phyloP scores from a whole-genome alignment of 2,888 invertebrate species.

The Cryptocephalus primarius region DNA sequence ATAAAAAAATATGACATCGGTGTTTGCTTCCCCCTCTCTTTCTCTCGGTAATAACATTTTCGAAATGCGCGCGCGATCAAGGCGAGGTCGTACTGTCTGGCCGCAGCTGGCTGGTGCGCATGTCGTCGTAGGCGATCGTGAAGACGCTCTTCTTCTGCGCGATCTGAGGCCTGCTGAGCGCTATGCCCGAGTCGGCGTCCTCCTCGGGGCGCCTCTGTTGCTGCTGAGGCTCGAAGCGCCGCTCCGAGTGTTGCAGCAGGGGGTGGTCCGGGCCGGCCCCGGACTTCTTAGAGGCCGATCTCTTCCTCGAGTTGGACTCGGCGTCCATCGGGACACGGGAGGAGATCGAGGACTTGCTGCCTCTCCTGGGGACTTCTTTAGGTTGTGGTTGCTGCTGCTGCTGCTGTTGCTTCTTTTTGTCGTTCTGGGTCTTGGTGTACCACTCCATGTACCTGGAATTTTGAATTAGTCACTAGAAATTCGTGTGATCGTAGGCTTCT shows the following conservation, averaged over 20 bases:
- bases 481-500: too few species aligned
- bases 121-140: conserved; percentile 85
- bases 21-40: too few species aligned
- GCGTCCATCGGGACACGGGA: conserved; percentile 23
- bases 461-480: too few species aligned
- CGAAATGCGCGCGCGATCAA: conserved; percentile 1
- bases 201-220: conserved; percentile 42
- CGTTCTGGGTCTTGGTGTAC: conserved; percentile 39
- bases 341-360: conserved; percentile 9
- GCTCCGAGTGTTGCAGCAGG: conserved; percentile 65
- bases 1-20: too few species aligned
- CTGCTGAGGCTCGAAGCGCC: conserved; percentile 52
- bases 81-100: conserved; percentile 73
- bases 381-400: conserved; percentile 34
- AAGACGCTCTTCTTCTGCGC: conserved; percentile 88
- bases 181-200: conserved; percentile 67
- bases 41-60: neutral
- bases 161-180: conserved; percentile 60
- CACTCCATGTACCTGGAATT: conserved; percentile 66
- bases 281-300: conserved; percentile 17
- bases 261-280: conserved; percentile 44
- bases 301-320: conserved; percentile 23
- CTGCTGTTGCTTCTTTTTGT: conserved; percentile 36
- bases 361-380: conserved; percentile 17
- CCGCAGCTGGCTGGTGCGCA: conserved; percentile 71